Evolutionary conservation across 2,797 vertebrate species (phyloP).

Genomic region (Enteromius treurensis): DNA sequence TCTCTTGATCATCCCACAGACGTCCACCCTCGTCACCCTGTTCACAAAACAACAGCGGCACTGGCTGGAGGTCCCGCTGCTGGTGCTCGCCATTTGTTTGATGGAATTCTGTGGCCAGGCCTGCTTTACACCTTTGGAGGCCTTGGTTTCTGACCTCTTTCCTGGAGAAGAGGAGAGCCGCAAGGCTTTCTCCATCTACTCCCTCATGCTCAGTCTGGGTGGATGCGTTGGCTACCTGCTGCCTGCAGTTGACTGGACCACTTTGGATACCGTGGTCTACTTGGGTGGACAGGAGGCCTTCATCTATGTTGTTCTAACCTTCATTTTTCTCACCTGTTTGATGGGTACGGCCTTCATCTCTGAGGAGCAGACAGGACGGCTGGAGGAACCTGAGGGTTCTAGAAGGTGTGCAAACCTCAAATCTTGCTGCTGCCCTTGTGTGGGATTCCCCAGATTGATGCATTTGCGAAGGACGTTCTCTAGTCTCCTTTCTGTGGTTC

Average conservation of each 20-base stretch:
- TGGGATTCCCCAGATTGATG: slow-evolving; percentile 60
- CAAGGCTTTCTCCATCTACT: slow-evolving; percentile 83
- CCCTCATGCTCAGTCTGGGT: slow-evolving; percentile 86
- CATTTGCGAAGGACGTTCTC: slow-evolving; percentile 44
- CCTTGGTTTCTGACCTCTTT: slow-evolving; percentile 85
- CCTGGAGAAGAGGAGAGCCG: slow-evolving; percentile 81
- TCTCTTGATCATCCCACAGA: slow-evolving; percentile 81
- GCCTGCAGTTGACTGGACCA: slow-evolving; percentile 82
- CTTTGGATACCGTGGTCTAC: slow-evolving; percentile 74
- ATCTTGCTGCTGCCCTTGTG: neutral
- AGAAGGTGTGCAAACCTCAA: slow-evolving; percentile 24
- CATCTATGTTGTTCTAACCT: slow-evolving; percentile 79
- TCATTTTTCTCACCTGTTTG: slow-evolving; percentile 81
- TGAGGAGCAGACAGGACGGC: slow-evolving; percentile 67
- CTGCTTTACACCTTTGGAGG: slow-evolving; percentile 86
- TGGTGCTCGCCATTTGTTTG: slow-evolving; percentile 80
- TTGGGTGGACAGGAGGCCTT: slow-evolving; percentile 83
- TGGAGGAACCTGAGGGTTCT: slow-evolving; percentile 1
- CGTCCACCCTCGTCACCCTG: slow-evolving; percentile 71
- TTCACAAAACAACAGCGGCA: slow-evolving; percentile 60
- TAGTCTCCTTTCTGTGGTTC: slow-evolving; percentile 68
- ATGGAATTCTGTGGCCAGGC: slow-evolving; percentile 85
- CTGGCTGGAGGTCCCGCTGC: slow-evolving; percentile 76
- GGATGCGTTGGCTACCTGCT: slow-evolving; percentile 88
- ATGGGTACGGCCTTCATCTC: slow-evolving; percentile 80